These are phyloP conservation scores for Eupeodes corollae DNA, from an alignment of 1,140 invertebrate species.

Conservation along the genomic window DNA sequence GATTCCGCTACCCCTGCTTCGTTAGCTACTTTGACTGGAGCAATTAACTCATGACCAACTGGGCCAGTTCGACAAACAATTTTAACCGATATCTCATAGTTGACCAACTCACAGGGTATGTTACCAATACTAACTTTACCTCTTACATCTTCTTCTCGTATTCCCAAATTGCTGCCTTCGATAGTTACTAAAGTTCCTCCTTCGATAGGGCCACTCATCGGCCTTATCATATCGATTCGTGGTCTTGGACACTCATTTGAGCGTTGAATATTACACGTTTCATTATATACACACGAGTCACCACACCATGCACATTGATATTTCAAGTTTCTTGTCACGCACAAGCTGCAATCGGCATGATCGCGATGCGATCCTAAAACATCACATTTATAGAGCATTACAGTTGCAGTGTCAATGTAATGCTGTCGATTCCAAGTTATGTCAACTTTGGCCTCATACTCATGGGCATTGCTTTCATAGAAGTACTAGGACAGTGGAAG, in stretches of 20 bases:
- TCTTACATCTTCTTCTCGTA: slow-evolving; percentile 77
- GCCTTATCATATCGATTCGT: slow-evolving; percentile 89
- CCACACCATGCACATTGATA: slow-evolving; percentile 90
- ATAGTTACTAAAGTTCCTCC: slow-evolving; percentile 94
- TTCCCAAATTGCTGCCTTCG: slow-evolving; percentile 88
- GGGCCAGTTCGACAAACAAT: slow-evolving; percentile 79
- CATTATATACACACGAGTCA: slow-evolving; percentile 71
- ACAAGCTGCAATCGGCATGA: slow-evolving; percentile 87
- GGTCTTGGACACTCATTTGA: slow-evolving; percentile 81
- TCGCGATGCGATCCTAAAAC: slow-evolving; percentile 82
- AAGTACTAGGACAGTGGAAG: slow-evolving; percentile 64
- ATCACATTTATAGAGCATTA: slow-evolving; percentile 90
- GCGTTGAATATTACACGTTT: slow-evolving; percentile 57
- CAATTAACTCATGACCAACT: slow-evolving; percentile 59
- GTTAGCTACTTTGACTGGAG: slow-evolving; percentile 79
- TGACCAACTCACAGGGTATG: slow-evolving; percentile 74
- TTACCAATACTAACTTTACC: slow-evolving; percentile 86
- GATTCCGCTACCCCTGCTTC: slow-evolving; percentile 80
- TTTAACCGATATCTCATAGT: slow-evolving; percentile 84
- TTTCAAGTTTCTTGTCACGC: slow-evolving; percentile 74
- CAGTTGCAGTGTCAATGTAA: slow-evolving; percentile 78
- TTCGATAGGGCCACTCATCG: slow-evolving; percentile 85
- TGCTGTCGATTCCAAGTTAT: slow-evolving; percentile 89
- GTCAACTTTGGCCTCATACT: slow-evolving; percentile 78
- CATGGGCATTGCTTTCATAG: slow-evolving; percentile 72